Base-by-base conservation (phyloP, 2,113 vertebrate genomes). In the Agapornis roseicollis region DNA sequence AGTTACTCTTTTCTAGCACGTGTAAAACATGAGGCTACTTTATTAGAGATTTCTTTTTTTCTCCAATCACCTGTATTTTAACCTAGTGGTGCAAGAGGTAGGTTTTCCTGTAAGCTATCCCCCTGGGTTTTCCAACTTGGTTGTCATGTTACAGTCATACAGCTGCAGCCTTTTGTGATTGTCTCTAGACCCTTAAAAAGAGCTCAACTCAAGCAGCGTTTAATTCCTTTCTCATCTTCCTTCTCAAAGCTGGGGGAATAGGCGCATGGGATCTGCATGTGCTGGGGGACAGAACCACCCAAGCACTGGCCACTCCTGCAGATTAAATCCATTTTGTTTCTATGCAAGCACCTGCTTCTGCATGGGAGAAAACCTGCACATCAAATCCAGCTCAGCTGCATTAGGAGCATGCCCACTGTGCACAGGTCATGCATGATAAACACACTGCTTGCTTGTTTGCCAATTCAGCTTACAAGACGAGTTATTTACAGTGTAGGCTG, bases 401-500 rank as follows among this genome's bases (percentile, higher is more conserved):
- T 5, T 17, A 46, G 80, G 4, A 69, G 78, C 23, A 28, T 42
- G 55, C 39, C 53, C 86, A 22, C 64, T 64, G 55, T 42, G 44
- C 56, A 41, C 80, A 83, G 81, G 44, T 66, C 55, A n/a, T 13
- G 11, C 3, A 1, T 79, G 56, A 82, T 19, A 37, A 66, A 91
- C 5, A 19, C 76, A 85, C 72, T 25, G 35, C 68, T 72, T 73
- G 46, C 33, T 83, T 79, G 31, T 85, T 85, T 89, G 81, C 81
- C 85, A 88, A 39, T 76, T 94, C 71, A 72, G 47, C 79, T 93
- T 79, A 85, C 76, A 89, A 91, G 56, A 73, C 0, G 0, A 92
- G 42, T 85, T 96, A 86, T 73, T 97, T 94, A 80, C 76, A 93
- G 84, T 49, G 70, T 23, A 56, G 71, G 39, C 72, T 94, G 68